Percentiles rank a stretch among this genome's conserved stretches.
Conservation (phyloP, 2,888 invertebrate genomes). For the Drosophila mayaguana region DNA sequence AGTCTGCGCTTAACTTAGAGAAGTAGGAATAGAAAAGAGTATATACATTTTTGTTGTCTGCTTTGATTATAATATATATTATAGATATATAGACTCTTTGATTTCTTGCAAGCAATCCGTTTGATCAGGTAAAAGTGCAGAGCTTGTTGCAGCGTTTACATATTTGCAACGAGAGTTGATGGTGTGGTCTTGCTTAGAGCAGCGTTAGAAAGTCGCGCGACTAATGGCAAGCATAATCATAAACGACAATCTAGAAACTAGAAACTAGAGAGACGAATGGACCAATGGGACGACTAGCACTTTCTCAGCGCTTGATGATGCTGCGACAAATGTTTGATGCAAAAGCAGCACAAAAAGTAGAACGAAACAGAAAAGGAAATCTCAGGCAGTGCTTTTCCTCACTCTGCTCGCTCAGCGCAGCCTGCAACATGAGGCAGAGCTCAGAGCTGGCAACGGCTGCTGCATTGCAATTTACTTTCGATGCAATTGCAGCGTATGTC, state of each 20-base stretch:
- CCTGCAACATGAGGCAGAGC: background rate
- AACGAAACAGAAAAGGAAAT: conserved; percentile 67
- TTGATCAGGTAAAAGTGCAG: conserved; percentile 3
- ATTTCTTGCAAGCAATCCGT: no score
- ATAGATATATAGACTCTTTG: background rate
- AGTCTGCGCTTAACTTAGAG: no score
- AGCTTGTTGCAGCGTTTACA: conserved; percentile 13
- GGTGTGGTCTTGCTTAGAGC: conserved; percentile 18
- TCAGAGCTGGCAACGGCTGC: background rate
- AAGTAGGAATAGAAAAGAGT: background rate
- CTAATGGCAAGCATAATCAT: conserved; percentile 70
- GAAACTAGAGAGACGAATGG: conserved; percentile 48
- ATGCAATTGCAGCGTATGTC: conserved; percentile 71
- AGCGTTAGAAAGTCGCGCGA: conserved; percentile 70
- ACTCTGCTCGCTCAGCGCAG: background rate
- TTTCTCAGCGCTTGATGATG: conserved; percentile 40
- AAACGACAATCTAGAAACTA: conserved; percentile 55
- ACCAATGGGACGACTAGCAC: conserved; percentile 34
- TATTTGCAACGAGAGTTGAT: conserved; percentile 55
- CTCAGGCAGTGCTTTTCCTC: conserved; percentile 45
- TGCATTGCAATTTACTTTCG: conserved; percentile 72
- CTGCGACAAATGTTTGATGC: conserved; percentile 3
- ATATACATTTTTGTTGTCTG: no score
- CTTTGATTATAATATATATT: no score
- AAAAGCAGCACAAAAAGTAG: conserved; percentile 56